phyloP scores from a whole-genome alignment of 2,113 vertebrate genomes.

The Prunella fulvescens region DNA sequence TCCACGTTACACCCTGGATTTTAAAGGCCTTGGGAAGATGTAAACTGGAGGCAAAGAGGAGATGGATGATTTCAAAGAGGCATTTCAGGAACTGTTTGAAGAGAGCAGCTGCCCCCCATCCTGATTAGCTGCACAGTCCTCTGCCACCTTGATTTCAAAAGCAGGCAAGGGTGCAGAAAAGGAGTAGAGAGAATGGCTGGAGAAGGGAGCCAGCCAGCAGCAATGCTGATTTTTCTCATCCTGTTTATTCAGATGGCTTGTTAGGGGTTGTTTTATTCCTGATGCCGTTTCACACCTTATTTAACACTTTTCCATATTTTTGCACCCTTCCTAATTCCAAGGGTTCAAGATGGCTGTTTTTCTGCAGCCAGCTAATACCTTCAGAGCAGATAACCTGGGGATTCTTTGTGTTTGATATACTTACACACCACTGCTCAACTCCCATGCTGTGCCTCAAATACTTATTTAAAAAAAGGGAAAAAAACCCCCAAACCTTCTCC shows the following conservation, averaged over 20 bases:
- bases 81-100: constrained; percentile 25
- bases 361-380: background rate
- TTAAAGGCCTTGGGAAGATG: constrained; percentile 18
- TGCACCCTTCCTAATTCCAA: background rate
- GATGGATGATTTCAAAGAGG: background rate
- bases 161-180: background rate
- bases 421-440: constrained; percentile 1
- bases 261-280: background rate
- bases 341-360: constrained; percentile 15
- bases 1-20: background rate
- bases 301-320: constrained; percentile 2
- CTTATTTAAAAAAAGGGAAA: background rate
- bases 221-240: background rate
- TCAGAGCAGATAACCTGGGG: constrained; percentile 1
- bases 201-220: background rate
- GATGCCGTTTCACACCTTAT: background rate
- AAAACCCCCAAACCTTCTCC: background rate
- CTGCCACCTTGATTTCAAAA: constrained; percentile 23
- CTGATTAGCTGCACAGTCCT: constrained; percentile 6
- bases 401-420: constrained; percentile 38
- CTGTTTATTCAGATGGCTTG: background rate
- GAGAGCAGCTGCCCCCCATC: constrained; percentile 30
- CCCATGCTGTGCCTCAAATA: constrained; percentile 11
- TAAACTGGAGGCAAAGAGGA: background rate
- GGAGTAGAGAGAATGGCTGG: background rate